These are phyloP conservation scores for Stictonetta naevosa DNA, from an alignment of 2,113 vertebrate genomes.

Conservation along the genomic window DNA sequence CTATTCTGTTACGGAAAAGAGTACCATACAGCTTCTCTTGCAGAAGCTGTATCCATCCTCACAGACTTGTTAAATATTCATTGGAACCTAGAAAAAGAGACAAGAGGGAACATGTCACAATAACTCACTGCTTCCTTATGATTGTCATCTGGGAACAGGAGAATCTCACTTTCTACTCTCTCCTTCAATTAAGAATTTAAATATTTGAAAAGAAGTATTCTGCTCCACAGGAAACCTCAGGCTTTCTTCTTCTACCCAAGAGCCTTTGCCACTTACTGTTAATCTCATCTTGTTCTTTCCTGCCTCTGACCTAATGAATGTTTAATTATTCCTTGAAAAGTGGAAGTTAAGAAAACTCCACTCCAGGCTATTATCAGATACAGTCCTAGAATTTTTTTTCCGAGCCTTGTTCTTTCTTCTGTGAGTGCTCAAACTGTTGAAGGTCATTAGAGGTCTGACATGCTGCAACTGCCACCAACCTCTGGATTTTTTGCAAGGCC, in stretches of 20 bases:
- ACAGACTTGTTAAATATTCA: background rate
- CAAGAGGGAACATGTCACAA: background rate
- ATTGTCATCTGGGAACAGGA: background rate
- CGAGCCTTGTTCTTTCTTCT: background rate
- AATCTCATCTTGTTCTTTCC: background rate
- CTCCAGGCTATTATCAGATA: background rate
- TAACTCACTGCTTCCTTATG: background rate
- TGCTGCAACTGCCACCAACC: background rate
- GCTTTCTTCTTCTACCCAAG: background rate
- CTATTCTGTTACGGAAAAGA: background rate
- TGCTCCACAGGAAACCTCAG: background rate
- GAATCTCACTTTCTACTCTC: background rate
- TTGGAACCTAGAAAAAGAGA: background rate
- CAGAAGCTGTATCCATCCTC: background rate
- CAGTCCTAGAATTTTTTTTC: background rate
- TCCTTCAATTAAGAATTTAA: background rate
- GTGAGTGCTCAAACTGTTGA: background rate
- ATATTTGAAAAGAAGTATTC: constrained; percentile 20
- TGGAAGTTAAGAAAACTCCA: background rate
- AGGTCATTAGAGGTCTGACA: background rate
- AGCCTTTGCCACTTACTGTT: background rate
- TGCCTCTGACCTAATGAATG: background rate
- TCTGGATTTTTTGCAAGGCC: background rate
- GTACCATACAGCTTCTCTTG: background rate
- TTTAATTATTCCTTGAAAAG: constrained; percentile 29